Percentiles rank a stretch among this genome's conserved stretches.
phyloP scores from a whole-genome alignment of 2,797 vertebrate species.

The Babyrousa celebensis region DNA sequence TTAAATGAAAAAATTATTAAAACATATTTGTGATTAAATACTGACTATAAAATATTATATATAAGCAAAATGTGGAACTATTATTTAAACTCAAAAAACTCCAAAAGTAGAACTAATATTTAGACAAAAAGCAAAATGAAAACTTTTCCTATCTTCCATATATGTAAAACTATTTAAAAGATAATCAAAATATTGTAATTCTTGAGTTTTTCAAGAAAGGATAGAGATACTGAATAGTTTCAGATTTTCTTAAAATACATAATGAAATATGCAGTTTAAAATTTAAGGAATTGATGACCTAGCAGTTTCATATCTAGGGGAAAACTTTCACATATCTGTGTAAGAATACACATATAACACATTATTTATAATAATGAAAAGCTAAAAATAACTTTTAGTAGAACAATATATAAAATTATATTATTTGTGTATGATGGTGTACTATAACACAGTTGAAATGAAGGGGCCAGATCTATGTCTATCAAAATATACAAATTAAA shows the following conservation, averaged over 20 bases:
- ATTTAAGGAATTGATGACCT: neutral
- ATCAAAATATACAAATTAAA: neutral
- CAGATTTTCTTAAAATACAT: slow-evolving; percentile 6
- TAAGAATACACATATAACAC: neutral
- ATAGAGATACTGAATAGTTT: neutral
- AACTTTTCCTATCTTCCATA: too few species aligned
- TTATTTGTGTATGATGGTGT: neutral
- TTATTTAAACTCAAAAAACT: neutral
- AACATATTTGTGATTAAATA: slow-evolving; percentile 32
- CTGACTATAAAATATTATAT: neutral
- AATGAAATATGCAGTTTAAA: neutral
- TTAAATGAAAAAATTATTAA: neutral
- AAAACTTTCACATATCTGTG: neutral
- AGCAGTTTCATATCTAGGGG: neutral
- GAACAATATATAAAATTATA: neutral
- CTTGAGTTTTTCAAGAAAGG: neutral
- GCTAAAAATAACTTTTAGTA: neutral
- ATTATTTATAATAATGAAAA: neutral
- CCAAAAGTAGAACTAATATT: neutral
- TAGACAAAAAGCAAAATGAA: neutral
- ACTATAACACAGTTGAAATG: neutral
- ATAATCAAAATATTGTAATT: neutral
- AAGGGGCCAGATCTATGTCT: neutral
- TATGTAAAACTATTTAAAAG: neutral
- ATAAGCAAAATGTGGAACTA: neutral